Evolutionary conservation across 2,888 invertebrate genomes (phyloP).

Genomic region (Elgonia sp.): DNA sequence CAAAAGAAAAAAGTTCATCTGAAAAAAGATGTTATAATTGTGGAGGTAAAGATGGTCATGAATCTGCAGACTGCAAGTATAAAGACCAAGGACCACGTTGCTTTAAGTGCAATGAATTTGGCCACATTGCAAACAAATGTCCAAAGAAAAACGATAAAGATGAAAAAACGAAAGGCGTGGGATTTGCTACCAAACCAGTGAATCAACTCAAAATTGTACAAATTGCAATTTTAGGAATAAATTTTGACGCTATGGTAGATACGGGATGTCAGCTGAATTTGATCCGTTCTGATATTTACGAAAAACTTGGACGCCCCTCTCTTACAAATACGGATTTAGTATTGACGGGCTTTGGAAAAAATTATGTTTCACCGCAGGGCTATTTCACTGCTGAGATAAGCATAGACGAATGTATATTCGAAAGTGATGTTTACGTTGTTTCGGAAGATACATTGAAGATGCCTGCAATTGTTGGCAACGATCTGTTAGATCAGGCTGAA

Average conservation of each 20-base stretch:
- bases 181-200: neutral
- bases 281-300: slow-evolving; percentile 56
- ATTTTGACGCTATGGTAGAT: slow-evolving; percentile 53
- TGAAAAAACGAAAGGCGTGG: neutral
- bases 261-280: slow-evolving; percentile 58
- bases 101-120: neutral
- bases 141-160: neutral
- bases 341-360: slow-evolving; percentile 55
- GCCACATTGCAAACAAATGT: neutral
- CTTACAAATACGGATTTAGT: slow-evolving; percentile 47
- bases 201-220: neutral
- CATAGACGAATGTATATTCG: slow-evolving; percentile 20
- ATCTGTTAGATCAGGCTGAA: slow-evolving; percentile 57
- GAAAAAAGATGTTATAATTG: neutral
- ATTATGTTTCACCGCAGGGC: slow-evolving; percentile 47
- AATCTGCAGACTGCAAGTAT: neutral
- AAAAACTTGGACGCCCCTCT: slow-evolving; percentile 16
- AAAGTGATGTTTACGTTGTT: slow-evolving; percentile 55
- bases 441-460: slow-evolving; percentile 52
- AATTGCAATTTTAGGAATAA: slow-evolving; percentile 8
- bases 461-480: slow-evolving; percentile 61
- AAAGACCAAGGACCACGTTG: neutral
- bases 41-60: neutral
- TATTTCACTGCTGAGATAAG: slow-evolving; percentile 41
- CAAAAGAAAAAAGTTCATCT: neutral